Evolutionary conservation across 1,140 invertebrate genomes (phyloP).

Genomic region (Drosophila willistoni): DNA sequence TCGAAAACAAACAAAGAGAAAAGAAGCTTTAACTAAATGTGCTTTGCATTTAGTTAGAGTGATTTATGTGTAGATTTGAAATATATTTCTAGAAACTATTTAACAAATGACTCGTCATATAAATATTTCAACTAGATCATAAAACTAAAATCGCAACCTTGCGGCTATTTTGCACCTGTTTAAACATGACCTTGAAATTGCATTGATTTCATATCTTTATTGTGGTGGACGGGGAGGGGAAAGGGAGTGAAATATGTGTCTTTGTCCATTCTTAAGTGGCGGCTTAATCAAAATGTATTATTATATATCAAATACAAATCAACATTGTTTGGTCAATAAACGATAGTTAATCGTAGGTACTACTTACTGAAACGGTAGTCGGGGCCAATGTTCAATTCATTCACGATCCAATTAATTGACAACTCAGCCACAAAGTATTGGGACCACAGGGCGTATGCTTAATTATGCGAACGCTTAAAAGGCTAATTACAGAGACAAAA

Average conservation of each 20-base stretch:
- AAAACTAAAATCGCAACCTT: constrained; percentile 48
- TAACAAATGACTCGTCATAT: constrained; percentile 3
- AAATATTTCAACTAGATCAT: constrained; percentile 30
- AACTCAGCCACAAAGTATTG: constrained; percentile 36
- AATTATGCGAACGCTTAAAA: constrained; percentile 73
- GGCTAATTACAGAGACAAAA: constrained; percentile 56
- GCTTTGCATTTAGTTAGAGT: not conserved
- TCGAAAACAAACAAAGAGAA: too few relatives aligned
- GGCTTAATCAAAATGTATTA: constrained; percentile 39
- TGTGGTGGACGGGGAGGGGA: not conserved
- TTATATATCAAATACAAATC: constrained; percentile 41
- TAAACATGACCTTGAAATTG: constrained; percentile 51
- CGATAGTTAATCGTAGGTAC: constrained; percentile 11
- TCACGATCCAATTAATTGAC: constrained; percentile 53
- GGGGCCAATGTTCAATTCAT: constrained; percentile 48
- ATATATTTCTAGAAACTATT: not conserved
- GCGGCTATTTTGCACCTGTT: constrained; percentile 31
- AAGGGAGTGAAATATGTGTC: constrained; percentile 24
- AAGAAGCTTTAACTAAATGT: too few relatives aligned
- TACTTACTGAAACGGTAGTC: constrained; percentile 50
- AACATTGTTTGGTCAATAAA: constrained; percentile 56
- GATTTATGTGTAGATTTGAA: not conserved
- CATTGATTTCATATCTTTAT: constrained; percentile 59
- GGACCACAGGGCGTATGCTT: constrained; percentile 74
- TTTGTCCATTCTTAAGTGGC: constrained; percentile 50